These are phyloP conservation scores for Anguilla megastoma DNA, from an alignment of 2,797 vertebrate genomes.

Conservation along the genomic window DNA sequence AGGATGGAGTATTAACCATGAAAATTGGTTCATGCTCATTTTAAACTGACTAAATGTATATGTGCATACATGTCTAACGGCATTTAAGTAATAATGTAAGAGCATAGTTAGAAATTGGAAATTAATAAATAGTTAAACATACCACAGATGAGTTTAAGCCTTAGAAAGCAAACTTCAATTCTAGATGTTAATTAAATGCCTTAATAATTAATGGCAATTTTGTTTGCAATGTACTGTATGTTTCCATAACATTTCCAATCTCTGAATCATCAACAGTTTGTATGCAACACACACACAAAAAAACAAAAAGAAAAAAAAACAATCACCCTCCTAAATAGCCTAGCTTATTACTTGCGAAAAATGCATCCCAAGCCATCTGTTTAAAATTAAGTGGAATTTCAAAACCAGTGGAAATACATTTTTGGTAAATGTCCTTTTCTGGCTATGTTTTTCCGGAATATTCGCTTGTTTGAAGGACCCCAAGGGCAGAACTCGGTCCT, in stretches of 20 bases:
- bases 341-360: neutral
- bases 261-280: neutral
- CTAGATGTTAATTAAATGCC: neutral
- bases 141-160: neutral
- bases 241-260: neutral
- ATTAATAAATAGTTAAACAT: neutral
- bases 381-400: neutral
- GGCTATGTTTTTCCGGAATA: slow-evolving; percentile 41
- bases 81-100: neutral
- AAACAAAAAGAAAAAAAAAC: neutral
- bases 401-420: neutral
- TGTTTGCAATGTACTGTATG: neutral
- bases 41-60: too few species aligned
- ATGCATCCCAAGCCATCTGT: neutral
- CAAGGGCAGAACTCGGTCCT: slow-evolving; percentile 53
- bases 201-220: neutral
- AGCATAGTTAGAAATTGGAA: neutral
- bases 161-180: neutral
- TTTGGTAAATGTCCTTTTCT: neutral
- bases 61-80: neutral
- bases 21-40: too few species aligned
- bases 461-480: slow-evolving; percentile 54
- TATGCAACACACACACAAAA: neutral
- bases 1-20: neutral
- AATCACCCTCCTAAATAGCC: neutral